Conservation (phyloP, 2,797 vertebrate species). For the Notolabrus celidotus region DNA sequence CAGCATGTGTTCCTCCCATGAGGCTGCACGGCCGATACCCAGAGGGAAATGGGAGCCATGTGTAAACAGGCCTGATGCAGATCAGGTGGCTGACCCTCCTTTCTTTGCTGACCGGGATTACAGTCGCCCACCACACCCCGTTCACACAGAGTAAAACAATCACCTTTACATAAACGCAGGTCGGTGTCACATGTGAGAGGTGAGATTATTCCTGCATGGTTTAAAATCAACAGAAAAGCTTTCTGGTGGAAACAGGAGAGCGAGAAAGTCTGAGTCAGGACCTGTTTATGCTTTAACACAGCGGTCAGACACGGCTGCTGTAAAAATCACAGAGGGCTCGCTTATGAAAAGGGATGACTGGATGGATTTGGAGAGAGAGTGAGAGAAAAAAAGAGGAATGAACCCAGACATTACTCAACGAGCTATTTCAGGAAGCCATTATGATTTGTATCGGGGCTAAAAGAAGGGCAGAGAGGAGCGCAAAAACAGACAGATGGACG, state of each 20-base stretch:
- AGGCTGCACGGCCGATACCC: conserved; percentile 49
- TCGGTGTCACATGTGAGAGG: too few species aligned
- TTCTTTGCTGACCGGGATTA: conserved; percentile 64
- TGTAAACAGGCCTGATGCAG: conserved; percentile 60
- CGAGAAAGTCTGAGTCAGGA: conserved; percentile 19
- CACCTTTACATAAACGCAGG: neutral
- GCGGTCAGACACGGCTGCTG: conserved; percentile 34
- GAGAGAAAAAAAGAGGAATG: conserved; percentile 35
- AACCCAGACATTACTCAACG: conserved; percentile 83
- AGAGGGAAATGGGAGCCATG: conserved; percentile 75
- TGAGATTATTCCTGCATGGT: too few species aligned
- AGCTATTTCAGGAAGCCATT: conserved; percentile 76
- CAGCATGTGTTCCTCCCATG: conserved; percentile 35
- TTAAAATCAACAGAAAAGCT: too few species aligned
- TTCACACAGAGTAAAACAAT: conserved; percentile 24
- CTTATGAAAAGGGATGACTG: conserved; percentile 58
- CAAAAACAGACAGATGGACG: conserved; percentile 62
- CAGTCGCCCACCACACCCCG: conserved; percentile 38
- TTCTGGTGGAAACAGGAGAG: conserved; percentile 15
- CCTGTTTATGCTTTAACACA: conserved; percentile 62
- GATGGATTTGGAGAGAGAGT: conserved; percentile 36
- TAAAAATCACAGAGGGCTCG: conserved; percentile 49
- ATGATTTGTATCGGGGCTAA: conserved; percentile 62
- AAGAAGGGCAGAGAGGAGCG: conserved; percentile 48
- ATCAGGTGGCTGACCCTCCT: conserved; percentile 65